Conservation (phyloP, 2,888 invertebrate species). For the Yponomeuta plumbellus region DNA sequence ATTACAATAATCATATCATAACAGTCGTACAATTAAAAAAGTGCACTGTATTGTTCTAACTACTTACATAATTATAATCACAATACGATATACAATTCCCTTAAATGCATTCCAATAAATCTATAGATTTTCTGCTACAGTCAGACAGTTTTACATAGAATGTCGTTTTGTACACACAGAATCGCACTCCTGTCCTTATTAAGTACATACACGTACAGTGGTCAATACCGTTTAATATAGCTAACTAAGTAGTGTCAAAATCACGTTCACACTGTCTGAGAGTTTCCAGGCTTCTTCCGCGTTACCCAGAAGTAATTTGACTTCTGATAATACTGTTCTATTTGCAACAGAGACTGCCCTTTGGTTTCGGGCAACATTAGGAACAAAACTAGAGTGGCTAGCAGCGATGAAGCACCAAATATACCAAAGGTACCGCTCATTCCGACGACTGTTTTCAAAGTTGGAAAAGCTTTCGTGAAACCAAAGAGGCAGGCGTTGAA, state of each 20-base stretch:
- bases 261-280: slow-evolving; percentile 43
- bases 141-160: too few relatives aligned
- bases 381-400: slow-evolving; percentile 80
- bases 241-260: background rate
- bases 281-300: slow-evolving; percentile 51
- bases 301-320: slow-evolving; percentile 79
- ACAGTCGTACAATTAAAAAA: background rate
- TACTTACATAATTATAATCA: background rate
- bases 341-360: slow-evolving; percentile 81
- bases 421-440: slow-evolving; percentile 82
- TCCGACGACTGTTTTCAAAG: slow-evolving; percentile 77
- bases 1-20: background rate
- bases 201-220: slow-evolving; percentile 1
- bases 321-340: slow-evolving; percentile 86
- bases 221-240: background rate
- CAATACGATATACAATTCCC: background rate
- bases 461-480: slow-evolving; percentile 82
- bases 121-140: background rate
- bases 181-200: background rate
- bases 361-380: slow-evolving; percentile 85
- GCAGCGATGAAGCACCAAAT: slow-evolving; percentile 79
- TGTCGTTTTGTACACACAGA: background rate
- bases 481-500: slow-evolving; percentile 82
- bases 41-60: slow-evolving; percentile 15
- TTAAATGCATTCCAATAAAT: background rate